Conservation (phyloP, 2,888 invertebrate genomes). For the Minunthozetes semirufus region DNA sequence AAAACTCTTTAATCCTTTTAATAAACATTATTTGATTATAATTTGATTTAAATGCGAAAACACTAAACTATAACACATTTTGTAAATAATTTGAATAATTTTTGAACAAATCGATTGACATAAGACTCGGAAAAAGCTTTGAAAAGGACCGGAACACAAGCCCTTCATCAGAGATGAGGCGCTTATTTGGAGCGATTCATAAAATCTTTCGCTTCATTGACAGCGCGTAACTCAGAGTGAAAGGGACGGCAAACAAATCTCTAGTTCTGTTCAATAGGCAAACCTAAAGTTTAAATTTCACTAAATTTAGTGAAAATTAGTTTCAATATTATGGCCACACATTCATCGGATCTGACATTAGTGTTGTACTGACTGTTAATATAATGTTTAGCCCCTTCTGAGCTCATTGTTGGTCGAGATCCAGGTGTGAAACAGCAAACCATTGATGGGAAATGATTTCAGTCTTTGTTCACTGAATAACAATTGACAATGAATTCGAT, state of each 20-base stretch:
- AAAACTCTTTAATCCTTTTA: no score
- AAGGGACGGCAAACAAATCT: slow-evolving; percentile 6
- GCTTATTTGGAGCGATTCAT: background rate
- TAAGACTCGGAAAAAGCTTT: no score
- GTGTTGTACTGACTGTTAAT: background rate
- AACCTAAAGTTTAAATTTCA: background rate
- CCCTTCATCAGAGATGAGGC: background rate
- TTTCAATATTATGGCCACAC: background rate
- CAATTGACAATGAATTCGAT: slow-evolving; percentile 27
- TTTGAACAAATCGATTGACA: background rate
- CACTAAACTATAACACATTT: background rate
- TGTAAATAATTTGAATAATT: background rate
- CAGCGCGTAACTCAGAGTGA: background rate
- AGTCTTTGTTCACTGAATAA: slow-evolving; percentile 12
- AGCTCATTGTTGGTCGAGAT: background rate
- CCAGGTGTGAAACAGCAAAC: slow-evolving; percentile 24
- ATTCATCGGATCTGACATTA: background rate
- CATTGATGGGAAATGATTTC: slow-evolving; percentile 7
- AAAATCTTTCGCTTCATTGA: slow-evolving; percentile 7
- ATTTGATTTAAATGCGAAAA: background rate
- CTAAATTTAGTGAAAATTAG: slow-evolving; percentile 3
- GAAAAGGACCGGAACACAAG: slow-evolving; percentile 1
- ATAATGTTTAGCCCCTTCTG: background rate
- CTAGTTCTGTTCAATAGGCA: background rate
- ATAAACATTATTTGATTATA: background rate